Percentiles rank a stretch among this genome's conserved stretches.
These are phyloP conservation scores for Cydia amplana DNA, from an alignment of 1,140 invertebrate genomes.

Conservation along the genomic window DNA sequence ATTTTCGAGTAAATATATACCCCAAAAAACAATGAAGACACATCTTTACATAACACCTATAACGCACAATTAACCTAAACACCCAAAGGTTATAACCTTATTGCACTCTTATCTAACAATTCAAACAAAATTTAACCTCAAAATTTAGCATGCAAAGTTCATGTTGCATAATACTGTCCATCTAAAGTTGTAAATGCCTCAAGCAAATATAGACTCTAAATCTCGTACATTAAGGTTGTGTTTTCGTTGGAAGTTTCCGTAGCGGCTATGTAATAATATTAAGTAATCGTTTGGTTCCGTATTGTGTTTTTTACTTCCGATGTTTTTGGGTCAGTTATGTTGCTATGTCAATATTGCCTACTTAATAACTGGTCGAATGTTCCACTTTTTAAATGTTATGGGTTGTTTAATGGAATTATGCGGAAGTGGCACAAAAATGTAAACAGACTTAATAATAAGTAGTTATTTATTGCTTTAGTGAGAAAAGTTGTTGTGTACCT, in stretches of 20 bases:
- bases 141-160: not conserved
- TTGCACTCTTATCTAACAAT: not conserved
- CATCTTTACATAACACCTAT: too few species aligned
- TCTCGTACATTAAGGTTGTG: not conserved
- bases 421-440: not conserved
- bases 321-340: not conserved
- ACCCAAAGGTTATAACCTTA: conserved; percentile 6
- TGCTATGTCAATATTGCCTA: conserved; percentile 3
- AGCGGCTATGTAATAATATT: not conserved
- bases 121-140: conserved; percentile 20
- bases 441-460: not conserved
- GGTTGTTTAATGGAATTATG: not conserved
- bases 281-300: not conserved
- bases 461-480: too few species aligned
- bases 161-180: not conserved
- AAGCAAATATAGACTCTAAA: not conserved
- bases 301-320: conserved; percentile 26
- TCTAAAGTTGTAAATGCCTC: not conserved
- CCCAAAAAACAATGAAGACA: too few species aligned
- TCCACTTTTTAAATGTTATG: not conserved
- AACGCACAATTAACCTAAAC: not conserved
- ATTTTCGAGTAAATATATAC: too few species aligned
- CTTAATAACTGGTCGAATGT: not conserved
- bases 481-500: too few species aligned
- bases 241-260: not conserved